Evolutionary conservation across 2,888 invertebrate species (phyloP), one percentile per base, ranked within the genome.

Genomic region (Nowickia ferox): DNA sequence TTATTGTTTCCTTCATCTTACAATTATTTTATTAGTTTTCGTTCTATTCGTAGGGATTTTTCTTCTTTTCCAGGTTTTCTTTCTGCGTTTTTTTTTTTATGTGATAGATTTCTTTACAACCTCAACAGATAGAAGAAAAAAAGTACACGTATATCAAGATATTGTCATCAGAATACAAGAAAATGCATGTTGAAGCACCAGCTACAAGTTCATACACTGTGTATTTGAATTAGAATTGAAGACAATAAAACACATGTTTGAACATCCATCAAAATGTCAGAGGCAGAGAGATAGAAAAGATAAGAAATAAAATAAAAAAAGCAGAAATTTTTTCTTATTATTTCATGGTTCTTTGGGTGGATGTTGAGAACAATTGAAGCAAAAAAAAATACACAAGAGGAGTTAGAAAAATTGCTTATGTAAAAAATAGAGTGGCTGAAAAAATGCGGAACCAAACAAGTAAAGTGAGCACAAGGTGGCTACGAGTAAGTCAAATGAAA

Each of bases 191-290:
- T 71, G 61, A 38, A 71, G 53, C 65, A 59, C 76, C 71, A 65
- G 63, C 57, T 74, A 72, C 74, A 80, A 59, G 74, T 74, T 59
- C 66, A 81, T 66, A 66, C 53, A 57, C 59, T 72, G 2, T 63
- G 30, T 57, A 46, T 63, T 79, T 51, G 66, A 66, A 81, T 68
- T 77, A 65, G 59, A 72, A 72, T 53, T 77, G 51, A 71, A 74
- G 40, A 83, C 57, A 83, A 85, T 87, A 79, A 84, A 79, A 84
- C 80, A 87, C 84, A 87, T 84, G 85, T 85, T 87, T 87, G 87
- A 87, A 86, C 86, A 87, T 88, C 79, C 76, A 88, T 88, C 88
- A 88, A 84, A 66, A 40, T 87, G 88, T 84, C 88, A 88, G 80
- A 57, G 17, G 72, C 11, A 19, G 40, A 72, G 22, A 71, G 76